Evolutionary conservation across 37 sponge, comb jelly and placozoan genomes (phyloP), one percentile per base, ranked within the genome.

Genomic region (Oopsacas minuta): DNA sequence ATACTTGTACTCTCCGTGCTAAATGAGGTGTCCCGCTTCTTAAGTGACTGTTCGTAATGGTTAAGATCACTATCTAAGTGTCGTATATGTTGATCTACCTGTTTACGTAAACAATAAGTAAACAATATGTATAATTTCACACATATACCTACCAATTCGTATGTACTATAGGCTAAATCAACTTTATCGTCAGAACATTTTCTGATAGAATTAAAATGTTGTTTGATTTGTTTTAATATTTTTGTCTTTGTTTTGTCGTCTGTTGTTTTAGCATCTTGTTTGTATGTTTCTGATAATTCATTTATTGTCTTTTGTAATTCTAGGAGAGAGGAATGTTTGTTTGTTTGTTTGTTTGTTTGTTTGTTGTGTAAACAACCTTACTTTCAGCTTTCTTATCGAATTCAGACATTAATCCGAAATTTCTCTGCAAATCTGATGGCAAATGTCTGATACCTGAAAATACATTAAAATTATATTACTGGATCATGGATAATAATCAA

Each of bases 21-120:
- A n/a, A 61, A 61, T n/a, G 75, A 32, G 30, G 7, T 61, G 75
- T 61, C 89, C 37, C 20, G 23, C 23, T 81, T 84, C 38, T 85
- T 46, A 23, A 88, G 85, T 36, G 88, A 52, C 35, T 87, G 85
- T 46, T 90, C 86, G 49, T 88, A 88, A 32, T 95, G 69, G 5
- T 86, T 86, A 36, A 97, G 84, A 81, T 97, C 99, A 53, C 87
- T 82, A 86, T 97, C 99, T 37, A 97, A 53, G 15, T 91, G 84
- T 15, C 95, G 83, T 38, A 97, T 97, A 82, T 97, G 92, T 81
- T 94, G 92, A 37, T 97, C 99, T 39, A 97, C 92, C 92, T 91
- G 38, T 0, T 39, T 22, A 81, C 75, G 28, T 20, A 8, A 42
- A 42, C 49, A 42, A 42, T 15, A 42, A 42, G 12, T 17, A 42